Percentiles rank a stretch among this genome's conserved stretches.
These are phyloP conservation scores for Drosophila kambysellisi DNA, from an alignment of 2,888 invertebrate genomes.

Conservation along the genomic window DNA sequence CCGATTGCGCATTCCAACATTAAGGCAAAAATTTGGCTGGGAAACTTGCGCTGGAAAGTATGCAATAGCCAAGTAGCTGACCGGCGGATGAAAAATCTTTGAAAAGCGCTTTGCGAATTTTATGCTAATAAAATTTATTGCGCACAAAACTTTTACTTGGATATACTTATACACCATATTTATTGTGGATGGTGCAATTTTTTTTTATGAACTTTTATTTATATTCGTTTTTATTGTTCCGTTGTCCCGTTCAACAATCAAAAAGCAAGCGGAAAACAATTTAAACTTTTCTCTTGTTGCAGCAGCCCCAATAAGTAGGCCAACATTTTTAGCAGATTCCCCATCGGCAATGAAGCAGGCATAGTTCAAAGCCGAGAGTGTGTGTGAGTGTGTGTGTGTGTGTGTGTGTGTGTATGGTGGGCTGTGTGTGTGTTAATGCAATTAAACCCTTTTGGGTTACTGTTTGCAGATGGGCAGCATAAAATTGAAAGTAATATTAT, in stretches of 20 bases:
- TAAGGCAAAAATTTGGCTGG: conserved; percentile 1
- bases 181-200: conserved; percentile 55
- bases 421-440: conserved; percentile 2
- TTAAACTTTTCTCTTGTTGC: conserved; percentile 42
- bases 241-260: conserved; percentile 6
- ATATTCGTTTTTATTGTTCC: background rate
- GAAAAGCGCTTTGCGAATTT: conserved; percentile 59
- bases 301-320: conserved; percentile 31
- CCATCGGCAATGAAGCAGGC: conserved; percentile 6
- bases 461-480: conserved; percentile 17
- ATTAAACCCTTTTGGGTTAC: conserved; percentile 30
- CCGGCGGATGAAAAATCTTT: conserved; percentile 48
- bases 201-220: conserved; percentile 10
- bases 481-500: conserved; percentile 49
- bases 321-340: conserved; percentile 24
- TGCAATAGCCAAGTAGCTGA: conserved; percentile 37
- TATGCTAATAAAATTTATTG: conserved; percentile 70
- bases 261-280: conserved; percentile 48
- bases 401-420: background rate
- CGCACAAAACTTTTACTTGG: conserved; percentile 49
- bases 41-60: conserved; percentile 22
- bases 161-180: conserved; percentile 50
- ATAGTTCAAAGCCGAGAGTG: background rate
- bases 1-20: conserved; percentile 16
- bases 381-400: background rate